Conservation (phyloP, 2,113 vertebrate genomes). For the Cryptoleucopteryx plumbea region DNA sequence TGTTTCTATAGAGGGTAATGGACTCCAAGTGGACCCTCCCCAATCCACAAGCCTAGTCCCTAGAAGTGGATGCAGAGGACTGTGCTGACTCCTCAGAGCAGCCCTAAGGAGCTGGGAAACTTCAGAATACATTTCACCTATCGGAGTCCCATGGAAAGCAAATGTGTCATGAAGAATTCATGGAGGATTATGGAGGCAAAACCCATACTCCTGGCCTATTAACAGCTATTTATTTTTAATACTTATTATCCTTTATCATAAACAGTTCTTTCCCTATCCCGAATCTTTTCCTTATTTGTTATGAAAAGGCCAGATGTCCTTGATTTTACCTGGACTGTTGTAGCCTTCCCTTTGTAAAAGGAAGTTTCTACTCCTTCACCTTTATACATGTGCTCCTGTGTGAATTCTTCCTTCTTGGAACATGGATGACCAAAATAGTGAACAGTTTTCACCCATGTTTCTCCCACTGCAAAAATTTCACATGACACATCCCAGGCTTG, state of each 20-base stretch:
- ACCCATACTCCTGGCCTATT: neutral
- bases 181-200: neutral
- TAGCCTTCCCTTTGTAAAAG: neutral
- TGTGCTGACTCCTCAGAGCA: neutral
- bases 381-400: neutral
- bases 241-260: neutral
- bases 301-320: neutral
- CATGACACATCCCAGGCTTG: neutral
- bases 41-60: neutral
- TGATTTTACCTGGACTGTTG: neutral
- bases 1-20: neutral
- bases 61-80: neutral
- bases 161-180: neutral
- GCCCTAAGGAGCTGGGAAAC: neutral
- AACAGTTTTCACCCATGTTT: neutral
- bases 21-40: neutral
- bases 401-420: neutral
- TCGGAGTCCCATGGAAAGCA: neutral
- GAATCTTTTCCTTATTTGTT: neutral
- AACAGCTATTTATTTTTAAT: neutral
- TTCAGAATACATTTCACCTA: neutral
- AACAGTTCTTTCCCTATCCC: neutral
- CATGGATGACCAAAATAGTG: neutral
- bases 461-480: neutral
- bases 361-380: neutral